Conservation (phyloP, 2,888 invertebrate genomes). For the Muscina levida region DNA sequence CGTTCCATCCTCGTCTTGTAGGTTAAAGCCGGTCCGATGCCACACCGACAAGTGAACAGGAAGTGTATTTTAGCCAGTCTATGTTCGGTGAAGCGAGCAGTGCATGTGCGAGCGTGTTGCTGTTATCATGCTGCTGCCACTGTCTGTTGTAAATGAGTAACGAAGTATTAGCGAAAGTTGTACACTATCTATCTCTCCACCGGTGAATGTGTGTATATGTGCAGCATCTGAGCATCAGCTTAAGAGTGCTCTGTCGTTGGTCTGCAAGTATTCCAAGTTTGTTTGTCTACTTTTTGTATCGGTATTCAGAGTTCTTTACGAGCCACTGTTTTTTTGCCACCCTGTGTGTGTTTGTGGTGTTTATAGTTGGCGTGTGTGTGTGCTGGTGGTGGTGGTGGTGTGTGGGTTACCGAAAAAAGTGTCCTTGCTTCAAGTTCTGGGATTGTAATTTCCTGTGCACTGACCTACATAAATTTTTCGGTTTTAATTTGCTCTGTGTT, state of each 20-base stretch:
- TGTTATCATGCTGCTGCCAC: slow-evolving; percentile 16
- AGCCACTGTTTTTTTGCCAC: slow-evolving; percentile 4
- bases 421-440: slow-evolving; percentile 59
- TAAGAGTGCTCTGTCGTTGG: not conserved
- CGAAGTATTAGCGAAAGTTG: slow-evolving; percentile 55
- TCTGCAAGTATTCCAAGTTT: slow-evolving; percentile 1
- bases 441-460: slow-evolving; percentile 66
- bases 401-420: slow-evolving; percentile 30
- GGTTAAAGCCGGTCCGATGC: not conserved
- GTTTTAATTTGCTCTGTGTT: slow-evolving; percentile 57
- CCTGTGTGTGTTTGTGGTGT: not conserved
- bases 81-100: slow-evolving; percentile 13
- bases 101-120: slow-evolving; percentile 10
- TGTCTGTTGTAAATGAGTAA: slow-evolving; percentile 41
- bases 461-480: slow-evolving; percentile 67
- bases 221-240: not conserved
- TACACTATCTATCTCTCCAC: not conserved
- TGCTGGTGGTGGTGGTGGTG: slow-evolving; percentile 3
- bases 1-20: not conserved
- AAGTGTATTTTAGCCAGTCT: not conserved
- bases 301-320: slow-evolving; percentile 6
- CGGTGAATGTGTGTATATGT: not conserved
- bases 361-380: not conserved
- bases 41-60: not conserved
- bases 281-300: slow-evolving; percentile 33